Percentiles rank a stretch among this genome's conserved stretches.
Conservation (phyloP, 2,797 vertebrate genomes). For the Pipistrellus pygmaeus region DNA sequence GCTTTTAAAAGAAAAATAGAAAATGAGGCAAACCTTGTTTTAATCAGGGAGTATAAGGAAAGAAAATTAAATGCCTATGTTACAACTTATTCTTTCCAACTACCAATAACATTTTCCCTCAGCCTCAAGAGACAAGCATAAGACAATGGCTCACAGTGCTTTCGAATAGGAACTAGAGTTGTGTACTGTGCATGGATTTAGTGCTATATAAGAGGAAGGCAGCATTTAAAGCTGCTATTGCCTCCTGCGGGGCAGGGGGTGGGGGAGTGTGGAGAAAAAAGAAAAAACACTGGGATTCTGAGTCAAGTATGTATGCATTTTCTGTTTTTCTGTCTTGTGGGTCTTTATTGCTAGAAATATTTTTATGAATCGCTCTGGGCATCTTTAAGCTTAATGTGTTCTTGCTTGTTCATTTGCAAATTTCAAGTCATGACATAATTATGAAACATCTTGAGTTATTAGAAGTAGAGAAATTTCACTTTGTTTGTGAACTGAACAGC, state of each 20-base stretch:
- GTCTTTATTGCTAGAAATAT: constrained; percentile 68
- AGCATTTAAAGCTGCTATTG: constrained; percentile 10
- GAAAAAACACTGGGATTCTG: constrained; percentile 5
- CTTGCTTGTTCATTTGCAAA: constrained; percentile 71
- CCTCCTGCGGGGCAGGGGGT: not conserved
- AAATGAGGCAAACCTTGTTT: constrained; percentile 79
- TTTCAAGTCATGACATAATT: constrained; percentile 66
- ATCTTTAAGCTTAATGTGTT: constrained; percentile 67
- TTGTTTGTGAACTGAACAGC: constrained; percentile 78
- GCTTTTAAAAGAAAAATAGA: constrained; percentile 56
- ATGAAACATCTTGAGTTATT: constrained; percentile 83
- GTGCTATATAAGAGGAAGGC: constrained; percentile 7
- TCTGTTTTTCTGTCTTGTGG: constrained; percentile 72
- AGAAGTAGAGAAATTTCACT: constrained; percentile 80
- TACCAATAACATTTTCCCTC: constrained; percentile 72
- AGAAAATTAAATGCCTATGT: constrained; percentile 77
- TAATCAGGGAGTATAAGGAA: constrained; percentile 78
- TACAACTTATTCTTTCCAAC: constrained; percentile 77
- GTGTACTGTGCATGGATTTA: not conserved
- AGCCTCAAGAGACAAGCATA: constrained; percentile 60
- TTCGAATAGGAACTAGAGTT: constrained; percentile 30
- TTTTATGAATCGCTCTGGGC: constrained; percentile 73
- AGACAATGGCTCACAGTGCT: constrained; percentile 19
- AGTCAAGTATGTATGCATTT: constrained; percentile 69
- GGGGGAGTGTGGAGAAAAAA: too few species aligned